phyloP scores from a whole-genome alignment of 2,797 vertebrate genomes.

The Catamblyrhynchus diadema region DNA sequence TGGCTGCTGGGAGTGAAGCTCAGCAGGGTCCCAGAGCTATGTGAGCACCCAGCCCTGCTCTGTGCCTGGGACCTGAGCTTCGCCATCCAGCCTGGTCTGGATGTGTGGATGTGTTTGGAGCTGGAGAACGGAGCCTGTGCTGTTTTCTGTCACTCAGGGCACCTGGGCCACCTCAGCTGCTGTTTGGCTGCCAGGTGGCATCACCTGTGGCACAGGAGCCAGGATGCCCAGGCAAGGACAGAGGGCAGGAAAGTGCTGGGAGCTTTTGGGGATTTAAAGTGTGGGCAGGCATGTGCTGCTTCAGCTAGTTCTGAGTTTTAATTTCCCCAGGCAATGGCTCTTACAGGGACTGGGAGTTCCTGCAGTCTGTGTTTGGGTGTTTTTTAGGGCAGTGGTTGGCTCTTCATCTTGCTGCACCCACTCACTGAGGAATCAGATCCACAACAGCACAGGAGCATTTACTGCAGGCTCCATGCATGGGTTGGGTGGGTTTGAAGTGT shows the following conservation, averaged over 20 bases:
- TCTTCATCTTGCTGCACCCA: constrained; percentile 15
- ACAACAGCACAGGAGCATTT: neutral
- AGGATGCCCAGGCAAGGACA: neutral
- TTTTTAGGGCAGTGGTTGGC: neutral
- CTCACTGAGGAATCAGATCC: neutral
- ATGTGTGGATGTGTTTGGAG: neutral
- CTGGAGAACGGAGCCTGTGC: neutral
- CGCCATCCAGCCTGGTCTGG: neutral
- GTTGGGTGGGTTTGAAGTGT: neutral
- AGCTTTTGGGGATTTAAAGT: neutral
- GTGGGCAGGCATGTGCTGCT: constrained; percentile 33
- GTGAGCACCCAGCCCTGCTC: rapidly evolving
- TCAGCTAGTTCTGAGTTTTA: constrained; percentile 26
- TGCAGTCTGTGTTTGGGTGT: neutral
- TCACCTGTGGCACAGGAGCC: neutral
- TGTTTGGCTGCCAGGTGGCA: neutral
- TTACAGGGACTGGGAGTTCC: neutral
- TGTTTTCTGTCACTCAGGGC: neutral
- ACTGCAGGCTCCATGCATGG: neutral
- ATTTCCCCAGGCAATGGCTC: constrained; percentile 7
- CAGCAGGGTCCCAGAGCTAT: neutral
- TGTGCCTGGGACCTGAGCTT: neutral
- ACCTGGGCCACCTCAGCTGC: neutral
- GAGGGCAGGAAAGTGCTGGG: neutral
- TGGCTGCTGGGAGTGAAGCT: neutral